Evolutionary conservation across 1,140 invertebrate species (phyloP).

Genomic region (Tetramorium parvispinum): DNA sequence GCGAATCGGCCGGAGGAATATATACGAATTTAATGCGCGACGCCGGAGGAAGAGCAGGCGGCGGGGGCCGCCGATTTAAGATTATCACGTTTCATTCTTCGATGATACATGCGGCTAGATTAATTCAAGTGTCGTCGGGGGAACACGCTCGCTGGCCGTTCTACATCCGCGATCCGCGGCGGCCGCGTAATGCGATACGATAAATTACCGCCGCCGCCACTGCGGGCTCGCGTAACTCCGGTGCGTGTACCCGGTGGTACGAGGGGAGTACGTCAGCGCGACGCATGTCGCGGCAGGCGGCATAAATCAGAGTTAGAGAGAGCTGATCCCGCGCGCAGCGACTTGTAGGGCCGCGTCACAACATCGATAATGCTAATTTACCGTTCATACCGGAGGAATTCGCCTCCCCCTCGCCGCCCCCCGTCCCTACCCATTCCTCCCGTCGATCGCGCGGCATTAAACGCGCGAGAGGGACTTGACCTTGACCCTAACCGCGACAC

Average conservation of each 20-base stretch:
- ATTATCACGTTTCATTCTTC: conserved; percentile 28
- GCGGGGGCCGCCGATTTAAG: conserved; percentile 10
- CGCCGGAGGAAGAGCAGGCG: background rate
- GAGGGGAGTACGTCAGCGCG: conserved; percentile 48
- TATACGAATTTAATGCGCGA: conserved; percentile 7
- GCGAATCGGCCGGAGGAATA: background rate
- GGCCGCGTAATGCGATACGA: conserved; percentile 46
- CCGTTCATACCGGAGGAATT: conserved; percentile 75
- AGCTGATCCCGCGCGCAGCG: conserved; percentile 76
- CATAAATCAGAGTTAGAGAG: conserved; percentile 82
- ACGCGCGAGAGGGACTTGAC: conserved; percentile 50
- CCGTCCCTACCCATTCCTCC: too few relatives aligned
- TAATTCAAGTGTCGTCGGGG: conserved; percentile 15
- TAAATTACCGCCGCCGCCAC: conserved; percentile 66
- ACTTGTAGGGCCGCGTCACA: conserved; percentile 80
- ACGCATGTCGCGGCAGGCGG: conserved; percentile 52
- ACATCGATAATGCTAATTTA: conserved; percentile 85
- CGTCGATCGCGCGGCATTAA: conserved; percentile 53
- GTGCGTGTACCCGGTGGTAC: conserved; percentile 36
- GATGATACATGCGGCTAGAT: background rate
- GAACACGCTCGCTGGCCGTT: conserved; percentile 8
- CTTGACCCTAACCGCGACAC: conserved; percentile 67
- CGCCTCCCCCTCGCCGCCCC: conserved; percentile 53
- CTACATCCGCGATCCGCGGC: conserved; percentile 41
- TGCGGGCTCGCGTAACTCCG: conserved; percentile 66